These are phyloP conservation scores for Isichthys henryi DNA, from an alignment of 2,113 vertebrate genomes.

Conservation along the genomic window DNA sequence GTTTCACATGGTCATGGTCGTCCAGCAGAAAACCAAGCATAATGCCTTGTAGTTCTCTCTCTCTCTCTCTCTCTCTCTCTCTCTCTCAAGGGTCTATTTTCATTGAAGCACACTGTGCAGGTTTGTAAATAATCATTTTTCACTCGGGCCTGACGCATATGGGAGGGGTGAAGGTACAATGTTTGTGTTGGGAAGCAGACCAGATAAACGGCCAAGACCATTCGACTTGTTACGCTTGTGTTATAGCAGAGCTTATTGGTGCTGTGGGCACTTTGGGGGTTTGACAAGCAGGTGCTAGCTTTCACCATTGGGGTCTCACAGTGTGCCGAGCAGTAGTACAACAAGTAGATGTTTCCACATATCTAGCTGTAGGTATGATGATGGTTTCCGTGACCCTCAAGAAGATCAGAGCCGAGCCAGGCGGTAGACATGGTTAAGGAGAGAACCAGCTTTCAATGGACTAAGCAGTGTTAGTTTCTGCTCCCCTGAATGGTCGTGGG, in stretches of 20 bases:
- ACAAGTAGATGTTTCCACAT: background rate
- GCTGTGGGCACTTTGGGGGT: background rate
- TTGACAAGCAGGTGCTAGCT: background rate
- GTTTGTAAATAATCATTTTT: background rate
- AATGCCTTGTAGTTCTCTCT: background rate
- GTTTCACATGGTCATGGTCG: background rate
- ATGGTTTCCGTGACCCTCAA: background rate
- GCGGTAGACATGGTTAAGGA: background rate
- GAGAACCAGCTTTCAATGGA: background rate
- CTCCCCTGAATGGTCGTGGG: background rate
- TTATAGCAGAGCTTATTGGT: background rate
- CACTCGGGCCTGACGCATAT: background rate
- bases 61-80: background rate
- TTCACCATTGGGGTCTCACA: background rate
- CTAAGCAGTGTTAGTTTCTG: background rate
- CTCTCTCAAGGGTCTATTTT: background rate
- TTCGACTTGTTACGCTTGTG: background rate
- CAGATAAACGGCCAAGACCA: background rate
- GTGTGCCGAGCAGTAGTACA: background rate
- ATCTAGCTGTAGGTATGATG: background rate
- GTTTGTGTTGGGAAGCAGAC: background rate
- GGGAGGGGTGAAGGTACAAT: background rate
- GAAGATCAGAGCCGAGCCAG: background rate
- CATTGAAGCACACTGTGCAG: background rate
- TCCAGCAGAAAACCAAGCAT: background rate